phyloP scores from a whole-genome alignment of 2,797 vertebrate genomes.

The Leuciscus waleckii region DNA sequence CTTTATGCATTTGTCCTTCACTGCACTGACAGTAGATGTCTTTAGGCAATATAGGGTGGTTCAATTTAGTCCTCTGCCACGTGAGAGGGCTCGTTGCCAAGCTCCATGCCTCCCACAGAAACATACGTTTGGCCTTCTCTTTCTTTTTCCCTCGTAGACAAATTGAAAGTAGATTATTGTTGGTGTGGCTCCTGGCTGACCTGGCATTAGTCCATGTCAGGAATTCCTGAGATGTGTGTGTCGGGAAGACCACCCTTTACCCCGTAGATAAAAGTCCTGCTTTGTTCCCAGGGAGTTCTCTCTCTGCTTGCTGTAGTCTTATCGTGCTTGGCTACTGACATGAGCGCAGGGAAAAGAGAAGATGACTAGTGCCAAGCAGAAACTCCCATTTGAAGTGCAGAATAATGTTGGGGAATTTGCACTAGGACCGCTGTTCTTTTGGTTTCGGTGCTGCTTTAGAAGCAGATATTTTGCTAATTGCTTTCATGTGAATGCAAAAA shows the following conservation, averaged over 20 bases:
- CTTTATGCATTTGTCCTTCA: slow-evolving; percentile 1
- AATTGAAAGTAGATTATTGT: slow-evolving; percentile 40
- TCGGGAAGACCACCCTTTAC: slow-evolving; percentile 46
- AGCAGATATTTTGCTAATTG: not conserved
- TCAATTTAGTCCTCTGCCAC: slow-evolving; percentile 31
- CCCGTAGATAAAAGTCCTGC: slow-evolving; percentile 26
- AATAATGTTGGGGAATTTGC: not conserved
- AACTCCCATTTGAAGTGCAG: slow-evolving; percentile 22
- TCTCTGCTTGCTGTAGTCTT: slow-evolving; percentile 3
- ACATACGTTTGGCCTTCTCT: not conserved
- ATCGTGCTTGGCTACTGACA: slow-evolving; percentile 31
- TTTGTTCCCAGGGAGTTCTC: slow-evolving; percentile 45
- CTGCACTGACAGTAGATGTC: slow-evolving; percentile 7
- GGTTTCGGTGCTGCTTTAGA: slow-evolving; percentile 44
- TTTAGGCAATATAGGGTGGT: slow-evolving; percentile 29
- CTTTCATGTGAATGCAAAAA: slow-evolving; percentile 3
- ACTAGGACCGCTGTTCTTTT: slow-evolving; percentile 16
- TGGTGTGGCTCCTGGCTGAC: slow-evolving; percentile 37
- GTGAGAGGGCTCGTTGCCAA: slow-evolving; percentile 21
- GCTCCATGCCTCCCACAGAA: not conserved
- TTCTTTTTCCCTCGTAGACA: slow-evolving; percentile 17
- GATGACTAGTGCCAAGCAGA: not conserved
- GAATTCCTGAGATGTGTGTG: slow-evolving; percentile 47
- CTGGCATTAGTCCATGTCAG: slow-evolving; percentile 36
- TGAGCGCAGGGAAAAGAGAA: slow-evolving; percentile 11